Conservation (phyloP, 2,888 invertebrate species). For the Lasioglossum figueresi region DNA sequence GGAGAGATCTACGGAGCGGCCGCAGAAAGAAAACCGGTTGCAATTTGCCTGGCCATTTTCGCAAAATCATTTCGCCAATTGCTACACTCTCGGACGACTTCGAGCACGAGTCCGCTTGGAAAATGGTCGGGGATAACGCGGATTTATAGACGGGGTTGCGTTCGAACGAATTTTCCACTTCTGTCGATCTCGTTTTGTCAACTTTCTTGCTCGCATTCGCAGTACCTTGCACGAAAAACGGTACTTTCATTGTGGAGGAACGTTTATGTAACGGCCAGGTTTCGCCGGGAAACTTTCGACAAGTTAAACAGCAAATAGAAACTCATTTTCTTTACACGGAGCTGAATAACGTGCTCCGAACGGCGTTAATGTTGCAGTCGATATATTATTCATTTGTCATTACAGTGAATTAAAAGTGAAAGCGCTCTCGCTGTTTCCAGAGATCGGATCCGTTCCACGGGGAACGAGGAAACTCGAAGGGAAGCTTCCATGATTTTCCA, state of each 20-base stretch:
- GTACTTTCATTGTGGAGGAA: not conserved
- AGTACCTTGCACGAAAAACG: not conserved
- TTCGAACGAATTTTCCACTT: not conserved
- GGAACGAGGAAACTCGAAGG: not conserved
- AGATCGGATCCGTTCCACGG: not conserved
- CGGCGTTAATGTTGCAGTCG: not conserved
- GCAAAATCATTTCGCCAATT: not conserved
- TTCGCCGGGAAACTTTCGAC: not conserved
- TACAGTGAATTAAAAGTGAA: not conserved
- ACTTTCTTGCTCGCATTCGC: not conserved
- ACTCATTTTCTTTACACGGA: not conserved
- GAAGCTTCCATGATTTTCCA: conserved; percentile 18
- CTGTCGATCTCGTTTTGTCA: not conserved
- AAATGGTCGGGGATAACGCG: not conserved
- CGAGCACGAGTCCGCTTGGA: not conserved
- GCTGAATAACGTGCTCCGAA: not conserved
- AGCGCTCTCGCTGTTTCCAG: not conserved
- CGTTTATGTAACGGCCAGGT: not conserved
- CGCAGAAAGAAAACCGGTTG: conserved; percentile 7
- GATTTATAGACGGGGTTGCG: not conserved
- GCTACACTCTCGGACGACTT: not conserved
- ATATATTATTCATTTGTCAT: too few relatives aligned
- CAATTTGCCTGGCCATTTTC: not conserved
- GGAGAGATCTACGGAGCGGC: conserved; percentile 6
- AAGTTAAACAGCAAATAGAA: not conserved